Percentiles rank a stretch among this genome's conserved stretches.
These are phyloP conservation scores for Cydia fagiglandana DNA, from an alignment of 1,140 invertebrate species.

Conservation along the genomic window DNA sequence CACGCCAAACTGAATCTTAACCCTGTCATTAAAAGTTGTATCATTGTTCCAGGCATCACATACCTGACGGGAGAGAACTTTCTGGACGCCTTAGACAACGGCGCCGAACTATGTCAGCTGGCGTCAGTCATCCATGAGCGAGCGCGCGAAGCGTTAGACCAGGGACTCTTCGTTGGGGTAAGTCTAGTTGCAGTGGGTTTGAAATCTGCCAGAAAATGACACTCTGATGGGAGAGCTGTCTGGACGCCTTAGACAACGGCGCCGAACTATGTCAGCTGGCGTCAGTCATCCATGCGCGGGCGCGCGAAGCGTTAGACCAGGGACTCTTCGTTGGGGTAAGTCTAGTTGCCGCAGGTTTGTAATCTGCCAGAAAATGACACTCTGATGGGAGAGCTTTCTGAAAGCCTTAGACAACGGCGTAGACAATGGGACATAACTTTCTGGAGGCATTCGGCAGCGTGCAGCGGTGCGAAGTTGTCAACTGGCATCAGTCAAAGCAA, in stretches of 20 bases:
- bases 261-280: slow-evolving; percentile 89
- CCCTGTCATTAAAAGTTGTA: neutral
- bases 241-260: slow-evolving; percentile 89
- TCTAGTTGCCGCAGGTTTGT: slow-evolving; percentile 34
- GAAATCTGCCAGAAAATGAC: slow-evolving; percentile 44
- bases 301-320: slow-evolving; percentile 81
- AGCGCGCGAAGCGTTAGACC: slow-evolving; percentile 82
- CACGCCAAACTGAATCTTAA: too few species aligned
- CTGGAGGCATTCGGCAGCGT: too few species aligned
- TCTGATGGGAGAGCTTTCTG: too few species aligned
- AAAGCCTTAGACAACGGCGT: too few species aligned
- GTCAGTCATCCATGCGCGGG: slow-evolving; percentile 86
- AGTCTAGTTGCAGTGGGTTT: slow-evolving; percentile 47
- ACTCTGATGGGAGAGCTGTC: slow-evolving; percentile 86
- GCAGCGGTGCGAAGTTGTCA: too few species aligned
- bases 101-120: slow-evolving; percentile 88
- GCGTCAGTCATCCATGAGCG: slow-evolving; percentile 87
- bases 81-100: slow-evolving; percentile 88
- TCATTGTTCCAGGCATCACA: slow-evolving; percentile 82
- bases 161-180: slow-evolving; percentile 83
- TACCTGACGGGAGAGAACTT: slow-evolving; percentile 88
- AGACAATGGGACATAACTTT: too few species aligned
- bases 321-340: slow-evolving; percentile 83
- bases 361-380: too few species aligned
- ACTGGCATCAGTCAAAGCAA: too few species aligned